phyloP scores from a whole-genome alignment of 2,797 vertebrate species.

The Glossophaga mutica region DNA sequence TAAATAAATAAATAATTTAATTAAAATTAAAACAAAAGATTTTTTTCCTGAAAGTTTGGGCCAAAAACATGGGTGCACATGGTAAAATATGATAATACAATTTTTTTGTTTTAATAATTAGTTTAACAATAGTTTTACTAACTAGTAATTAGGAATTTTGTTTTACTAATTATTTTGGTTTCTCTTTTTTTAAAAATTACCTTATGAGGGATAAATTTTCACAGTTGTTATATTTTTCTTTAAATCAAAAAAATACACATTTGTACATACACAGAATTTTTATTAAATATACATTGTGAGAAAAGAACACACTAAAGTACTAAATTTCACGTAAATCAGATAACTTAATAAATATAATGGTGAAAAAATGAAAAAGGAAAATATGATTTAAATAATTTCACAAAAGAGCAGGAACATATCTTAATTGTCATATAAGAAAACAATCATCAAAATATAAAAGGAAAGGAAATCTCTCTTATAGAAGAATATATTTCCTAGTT shows the following conservation, averaged over 20 bases:
- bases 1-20: too few relatives aligned
- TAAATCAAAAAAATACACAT: slow-evolving; percentile 57
- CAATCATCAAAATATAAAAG: slow-evolving; percentile 63
- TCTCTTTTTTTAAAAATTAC: slow-evolving; percentile 29
- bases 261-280: slow-evolving; percentile 63
- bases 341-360: slow-evolving; percentile 35
- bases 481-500: slow-evolving; percentile 59
- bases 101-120: neutral
- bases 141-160: neutral
- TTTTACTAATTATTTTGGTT: neutral
- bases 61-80: too few relatives aligned
- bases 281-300: slow-evolving; percentile 71
- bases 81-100: neutral
- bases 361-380: slow-evolving; percentile 44
- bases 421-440: slow-evolving; percentile 54
- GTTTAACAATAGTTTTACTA: neutral
- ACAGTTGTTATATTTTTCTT: slow-evolving; percentile 23
- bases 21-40: too few relatives aligned
- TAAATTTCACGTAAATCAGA: slow-evolving; percentile 58
- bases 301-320: slow-evolving; percentile 49
- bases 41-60: too few relatives aligned
- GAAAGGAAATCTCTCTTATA: slow-evolving; percentile 41
- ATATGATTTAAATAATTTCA: slow-evolving; percentile 57
- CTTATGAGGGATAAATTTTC: slow-evolving; percentile 12
- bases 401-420: slow-evolving; percentile 26